Conservation (phyloP, 2,888 invertebrate species). For the Tetanocera ferruginea region DNA sequence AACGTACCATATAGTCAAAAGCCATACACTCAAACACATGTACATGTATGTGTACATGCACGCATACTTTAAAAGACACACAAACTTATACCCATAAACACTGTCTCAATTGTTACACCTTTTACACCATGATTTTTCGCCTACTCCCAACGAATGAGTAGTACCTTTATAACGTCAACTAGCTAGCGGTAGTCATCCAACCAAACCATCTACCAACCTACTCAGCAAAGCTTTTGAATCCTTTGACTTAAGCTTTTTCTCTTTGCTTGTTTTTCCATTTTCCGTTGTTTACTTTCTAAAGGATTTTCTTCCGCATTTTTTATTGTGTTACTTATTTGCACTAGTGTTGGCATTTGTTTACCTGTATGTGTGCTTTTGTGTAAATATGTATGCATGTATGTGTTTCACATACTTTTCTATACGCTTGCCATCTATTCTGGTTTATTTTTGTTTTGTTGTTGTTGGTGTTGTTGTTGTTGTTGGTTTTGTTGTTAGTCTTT, state of each 20-base stretch:
- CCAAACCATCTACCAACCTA: background rate
- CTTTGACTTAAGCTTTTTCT: slow-evolving; percentile 39
- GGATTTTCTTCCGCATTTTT: slow-evolving; percentile 38
- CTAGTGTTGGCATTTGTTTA: slow-evolving; percentile 3
- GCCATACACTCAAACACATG: slow-evolving; percentile 9
- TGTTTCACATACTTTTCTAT: slow-evolving; percentile 10
- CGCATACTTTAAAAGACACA: slow-evolving; percentile 12
- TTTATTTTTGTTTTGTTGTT: background rate
- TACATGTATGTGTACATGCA: background rate
- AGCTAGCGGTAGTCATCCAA: background rate
- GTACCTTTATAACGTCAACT: background rate
- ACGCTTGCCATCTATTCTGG: background rate
- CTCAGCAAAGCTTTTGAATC: slow-evolving; percentile 36
- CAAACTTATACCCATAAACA: background rate
- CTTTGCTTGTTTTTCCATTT: slow-evolving; percentile 7
- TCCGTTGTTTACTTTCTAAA: slow-evolving; percentile 32
- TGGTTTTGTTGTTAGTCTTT: background rate
- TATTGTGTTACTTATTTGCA: background rate
- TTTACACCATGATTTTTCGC: slow-evolving; percentile 10
- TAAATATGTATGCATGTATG: background rate
- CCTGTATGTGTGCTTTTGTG: background rate
- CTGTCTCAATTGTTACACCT: slow-evolving; percentile 26
- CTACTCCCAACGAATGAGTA: background rate
- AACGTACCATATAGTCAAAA: slow-evolving; percentile 44
- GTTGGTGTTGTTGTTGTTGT: too few relatives aligned